These are phyloP conservation scores for Paracyclopina nana DNA, from an alignment of 1,140 invertebrate genomes.

Conservation along the genomic window DNA sequence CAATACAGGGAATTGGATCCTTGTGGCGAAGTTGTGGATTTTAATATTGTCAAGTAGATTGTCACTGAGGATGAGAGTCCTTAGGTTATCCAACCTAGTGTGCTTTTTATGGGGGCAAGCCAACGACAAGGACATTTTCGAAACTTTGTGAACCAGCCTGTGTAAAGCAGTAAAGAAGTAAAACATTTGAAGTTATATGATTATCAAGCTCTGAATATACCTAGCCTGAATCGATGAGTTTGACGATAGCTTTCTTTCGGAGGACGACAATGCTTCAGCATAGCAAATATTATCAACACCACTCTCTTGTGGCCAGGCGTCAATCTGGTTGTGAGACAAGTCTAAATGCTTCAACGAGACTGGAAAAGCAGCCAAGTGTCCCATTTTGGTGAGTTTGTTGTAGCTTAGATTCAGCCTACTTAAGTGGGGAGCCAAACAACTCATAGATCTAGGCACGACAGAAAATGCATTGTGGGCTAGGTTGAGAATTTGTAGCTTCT, in stretches of 20 bases:
- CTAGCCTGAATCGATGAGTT: too few relatives aligned
- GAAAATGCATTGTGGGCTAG: slow-evolving; percentile 76
- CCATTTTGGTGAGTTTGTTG: slow-evolving; percentile 50
- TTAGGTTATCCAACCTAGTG: slow-evolving; percentile 49
- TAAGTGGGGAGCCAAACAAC: slow-evolving; percentile 66
- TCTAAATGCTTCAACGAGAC: slow-evolving; percentile 70
- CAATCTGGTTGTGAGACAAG: slow-evolving; percentile 76
- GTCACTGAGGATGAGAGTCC: slow-evolving; percentile 62
- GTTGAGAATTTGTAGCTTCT: slow-evolving; percentile 52
- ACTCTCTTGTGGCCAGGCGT: slow-evolving; percentile 45
- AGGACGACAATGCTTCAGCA: too few relatives aligned
- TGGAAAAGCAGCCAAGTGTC: slow-evolving; percentile 72
- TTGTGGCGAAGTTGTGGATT: slow-evolving; percentile 30
- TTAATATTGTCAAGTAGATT: slow-evolving; percentile 58
- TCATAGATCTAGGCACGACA: slow-evolving; percentile 58
- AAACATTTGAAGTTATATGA: too few relatives aligned
- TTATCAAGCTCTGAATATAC: too few relatives aligned
- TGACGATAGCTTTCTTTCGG: too few relatives aligned
- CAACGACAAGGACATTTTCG: too few relatives aligned
- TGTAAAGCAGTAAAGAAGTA: too few relatives aligned
- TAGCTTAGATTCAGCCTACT: slow-evolving; percentile 72
- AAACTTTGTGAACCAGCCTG: too few relatives aligned
- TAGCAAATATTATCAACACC: too few relatives aligned
- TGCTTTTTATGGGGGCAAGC: slow-evolving; percentile 58
- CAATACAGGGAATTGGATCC: slow-evolving; percentile 73